Conservation (phyloP, 2,797 vertebrate species). For the Valencia hispanica region DNA sequence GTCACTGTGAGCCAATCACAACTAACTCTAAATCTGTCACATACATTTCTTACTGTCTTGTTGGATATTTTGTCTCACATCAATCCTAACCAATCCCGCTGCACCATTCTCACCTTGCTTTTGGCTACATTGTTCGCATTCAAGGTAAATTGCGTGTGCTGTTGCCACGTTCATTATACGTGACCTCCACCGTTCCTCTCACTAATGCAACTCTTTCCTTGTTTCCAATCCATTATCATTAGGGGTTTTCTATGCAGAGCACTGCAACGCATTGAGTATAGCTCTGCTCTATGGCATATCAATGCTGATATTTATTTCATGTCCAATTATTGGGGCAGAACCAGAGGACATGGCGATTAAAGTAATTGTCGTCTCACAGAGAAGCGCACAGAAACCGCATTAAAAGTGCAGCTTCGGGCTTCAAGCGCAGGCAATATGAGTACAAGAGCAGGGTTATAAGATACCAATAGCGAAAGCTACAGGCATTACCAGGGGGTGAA, state of each 20-base stretch:
- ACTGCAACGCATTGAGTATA: conserved; percentile 14
- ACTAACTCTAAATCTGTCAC: neutral
- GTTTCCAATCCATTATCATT: conserved; percentile 10
- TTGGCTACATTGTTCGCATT: neutral
- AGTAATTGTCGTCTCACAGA: conserved; percentile 39
- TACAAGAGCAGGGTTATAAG: conserved; percentile 54
- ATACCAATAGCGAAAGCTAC: conserved; percentile 52
- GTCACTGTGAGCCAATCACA: neutral
- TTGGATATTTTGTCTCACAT: neutral
- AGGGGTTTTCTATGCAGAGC: conserved; percentile 39
- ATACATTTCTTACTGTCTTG: neutral
- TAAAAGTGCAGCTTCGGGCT: conserved; percentile 47
- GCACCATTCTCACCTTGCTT: neutral
- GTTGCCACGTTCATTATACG: neutral
- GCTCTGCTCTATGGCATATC: conserved; percentile 49
- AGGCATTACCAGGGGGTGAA: conserved; percentile 49
- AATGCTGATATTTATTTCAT: conserved; percentile 70
- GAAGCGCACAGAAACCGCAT: conserved; percentile 31
- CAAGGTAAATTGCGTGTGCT: neutral
- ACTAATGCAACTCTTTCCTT: neutral
- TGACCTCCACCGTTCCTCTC: conserved; percentile 1
- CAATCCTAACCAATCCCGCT: neutral
- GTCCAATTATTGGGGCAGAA: conserved; percentile 57
- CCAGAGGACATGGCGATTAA: conserved; percentile 39
- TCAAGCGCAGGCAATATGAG: conserved; percentile 33